These are phyloP conservation scores for Mus spretus DNA, from an alignment of 2,797 vertebrate species.

Conservation along the genomic window DNA sequence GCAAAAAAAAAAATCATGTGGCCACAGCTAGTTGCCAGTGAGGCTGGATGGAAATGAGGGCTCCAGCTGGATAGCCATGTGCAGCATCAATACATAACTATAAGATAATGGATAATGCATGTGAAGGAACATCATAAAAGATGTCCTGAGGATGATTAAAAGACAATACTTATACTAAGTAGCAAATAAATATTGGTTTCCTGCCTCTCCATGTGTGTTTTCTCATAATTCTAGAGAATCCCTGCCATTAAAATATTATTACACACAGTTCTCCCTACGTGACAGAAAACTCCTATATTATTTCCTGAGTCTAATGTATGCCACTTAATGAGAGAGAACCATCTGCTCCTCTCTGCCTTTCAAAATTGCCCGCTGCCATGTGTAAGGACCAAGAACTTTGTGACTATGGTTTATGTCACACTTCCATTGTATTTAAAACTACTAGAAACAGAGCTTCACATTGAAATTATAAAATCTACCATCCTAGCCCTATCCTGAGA, in stretches of 20 bases:
- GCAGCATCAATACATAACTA: neutral
- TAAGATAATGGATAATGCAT: neutral
- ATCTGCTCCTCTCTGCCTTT: neutral
- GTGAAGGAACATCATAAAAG: neutral
- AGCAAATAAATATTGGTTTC: neutral
- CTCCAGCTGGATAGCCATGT: neutral
- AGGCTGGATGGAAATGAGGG: neutral
- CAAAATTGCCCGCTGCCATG: neutral
- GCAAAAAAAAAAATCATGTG: neutral
- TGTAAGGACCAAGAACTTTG: neutral
- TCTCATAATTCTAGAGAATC: neutral
- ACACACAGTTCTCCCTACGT: neutral
- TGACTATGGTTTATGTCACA: neutral
- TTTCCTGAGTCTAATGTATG: conserved; percentile 21
- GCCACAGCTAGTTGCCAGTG: neutral
- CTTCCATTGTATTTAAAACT: neutral
- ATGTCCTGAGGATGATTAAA: neutral
- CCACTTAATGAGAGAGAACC: neutral
- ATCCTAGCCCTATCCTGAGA: neutral
- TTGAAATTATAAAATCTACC: neutral
- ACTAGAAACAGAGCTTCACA: neutral
- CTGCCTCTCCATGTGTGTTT: neutral
- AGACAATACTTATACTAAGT: neutral
- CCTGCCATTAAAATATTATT: neutral
- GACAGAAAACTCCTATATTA: neutral